Evolutionary conservation across 1,140 invertebrate genomes (phyloP), one percentile per base, ranked within the genome.

Genomic region (Zaprionus vittiger): DNA sequence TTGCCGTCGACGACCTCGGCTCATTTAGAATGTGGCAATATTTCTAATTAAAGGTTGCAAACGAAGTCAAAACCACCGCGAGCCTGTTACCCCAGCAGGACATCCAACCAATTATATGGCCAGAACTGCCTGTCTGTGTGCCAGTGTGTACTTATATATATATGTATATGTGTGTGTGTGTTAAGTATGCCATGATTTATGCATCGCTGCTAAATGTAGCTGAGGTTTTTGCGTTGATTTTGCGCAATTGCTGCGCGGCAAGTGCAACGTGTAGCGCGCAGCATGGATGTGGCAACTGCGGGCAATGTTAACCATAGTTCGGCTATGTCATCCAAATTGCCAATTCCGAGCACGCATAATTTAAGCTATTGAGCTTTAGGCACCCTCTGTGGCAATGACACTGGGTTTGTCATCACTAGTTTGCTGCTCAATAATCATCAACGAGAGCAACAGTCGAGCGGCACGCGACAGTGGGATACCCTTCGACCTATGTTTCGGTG

Each of bases 11-110:
- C 52, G 49, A 20, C 37, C 61, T 24, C 71, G 70, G 77, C 84
- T 89, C 84, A 87, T 87, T 87, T 87, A 81, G 74, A 75, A 79
- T 87, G 84, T 84, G 84, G 84, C 84, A 89, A 83, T 81, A 87
- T 87, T 89, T 87, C 84, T 87, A 87, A 87, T 89, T 87, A 89
- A 87, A 83, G 84, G 83, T 89, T 83, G 78, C 74, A 87, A 87
- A 87, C 83, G 87, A 81, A 89, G 89, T 89, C 84, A 89, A 87
- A 87, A 89, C 83, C 83, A 89, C 84, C 84, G 84, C 84, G 73
- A 63, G 77, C 66, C 73, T 34, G 67, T 71, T 72, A 61, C 77
- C 77, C 41, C 80, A 77, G 64, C 83, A 65, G 77, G 77, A 80
- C 73, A 80, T 57, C 37, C 64, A 60, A 73, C 60, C 67, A 74